Conservation (phyloP, 2,797 vertebrate species). For the Syngnathus acus region DNA sequence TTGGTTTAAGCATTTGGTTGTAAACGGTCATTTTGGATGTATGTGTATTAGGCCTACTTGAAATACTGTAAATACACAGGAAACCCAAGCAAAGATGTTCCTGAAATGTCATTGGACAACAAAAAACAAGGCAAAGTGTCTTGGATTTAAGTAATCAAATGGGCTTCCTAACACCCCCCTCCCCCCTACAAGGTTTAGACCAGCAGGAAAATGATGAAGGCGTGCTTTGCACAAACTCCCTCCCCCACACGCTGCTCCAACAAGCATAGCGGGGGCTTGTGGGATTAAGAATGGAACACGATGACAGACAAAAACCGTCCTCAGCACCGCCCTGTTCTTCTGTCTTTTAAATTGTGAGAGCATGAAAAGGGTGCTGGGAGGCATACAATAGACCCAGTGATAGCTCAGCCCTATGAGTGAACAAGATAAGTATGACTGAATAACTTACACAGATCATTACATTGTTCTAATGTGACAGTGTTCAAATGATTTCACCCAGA, state of each 20-base stretch:
- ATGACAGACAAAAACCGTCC: constrained; percentile 72
- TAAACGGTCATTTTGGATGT: too few relatives aligned
- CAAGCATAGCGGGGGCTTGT: constrained; percentile 65
- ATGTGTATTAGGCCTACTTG: too few relatives aligned
- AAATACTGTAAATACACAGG: too few relatives aligned
- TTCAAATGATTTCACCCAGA: constrained; percentile 26
- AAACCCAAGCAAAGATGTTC: constrained; percentile 35
- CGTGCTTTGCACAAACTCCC: constrained; percentile 58
- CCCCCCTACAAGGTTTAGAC: constrained; percentile 61
- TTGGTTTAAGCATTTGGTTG: too few relatives aligned
- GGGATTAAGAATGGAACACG: constrained; percentile 72
- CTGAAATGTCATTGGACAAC: constrained; percentile 36
- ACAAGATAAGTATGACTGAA: constrained; percentile 63
- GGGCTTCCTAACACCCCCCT: constrained; percentile 55
- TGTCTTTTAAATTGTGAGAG: constrained; percentile 57
- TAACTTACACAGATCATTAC: constrained; percentile 47
- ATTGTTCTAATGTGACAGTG: constrained; percentile 40
- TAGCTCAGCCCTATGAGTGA: constrained; percentile 58
- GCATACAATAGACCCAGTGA: constrained; percentile 59
- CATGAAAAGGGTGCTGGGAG: constrained; percentile 65
- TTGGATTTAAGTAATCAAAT: constrained; percentile 65
- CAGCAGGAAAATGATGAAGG: constrained; percentile 60
- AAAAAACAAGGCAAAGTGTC: constrained; percentile 44
- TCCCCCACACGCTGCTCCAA: constrained; percentile 56
- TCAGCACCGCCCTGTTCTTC: constrained; percentile 61